Percentiles rank a stretch among this genome's conserved stretches.
phyloP scores from a whole-genome alignment of 23 tunicate genomes.

The Halocynthia roretzi region DNA sequence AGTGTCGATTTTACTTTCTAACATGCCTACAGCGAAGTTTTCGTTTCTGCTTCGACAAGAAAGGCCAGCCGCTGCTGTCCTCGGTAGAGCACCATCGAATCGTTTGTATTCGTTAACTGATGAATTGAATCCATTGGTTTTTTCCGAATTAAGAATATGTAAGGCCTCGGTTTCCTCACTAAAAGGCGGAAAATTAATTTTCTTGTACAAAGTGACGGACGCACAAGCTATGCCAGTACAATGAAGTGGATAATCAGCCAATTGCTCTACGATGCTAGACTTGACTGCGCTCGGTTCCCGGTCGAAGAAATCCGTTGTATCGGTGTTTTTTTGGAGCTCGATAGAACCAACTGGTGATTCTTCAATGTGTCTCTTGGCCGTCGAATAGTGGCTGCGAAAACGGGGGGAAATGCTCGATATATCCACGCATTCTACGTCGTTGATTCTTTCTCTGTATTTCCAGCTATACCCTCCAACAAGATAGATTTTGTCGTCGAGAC shows the following conservation, averaged over 20 bases:
- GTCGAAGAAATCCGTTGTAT: neutral
- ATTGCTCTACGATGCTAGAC: neutral
- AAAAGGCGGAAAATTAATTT: slow-evolving; percentile 12
- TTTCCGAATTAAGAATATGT: neutral
- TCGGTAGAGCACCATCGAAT: too few relatives aligned
- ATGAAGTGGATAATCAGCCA: slow-evolving; percentile 34
- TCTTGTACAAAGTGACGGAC: slow-evolving; percentile 26
- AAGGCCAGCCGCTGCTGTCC: too few relatives aligned
- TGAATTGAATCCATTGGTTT: neutral
- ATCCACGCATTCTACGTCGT: slow-evolving; percentile 52
- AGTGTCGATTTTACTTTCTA: too few relatives aligned
- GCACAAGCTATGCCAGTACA: slow-evolving; percentile 82
- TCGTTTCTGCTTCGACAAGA: too few relatives aligned
- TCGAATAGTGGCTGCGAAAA: neutral
- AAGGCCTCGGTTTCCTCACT: neutral
- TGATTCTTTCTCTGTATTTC: slow-evolving; percentile 31
- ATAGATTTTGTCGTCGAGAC: slow-evolving; percentile 18
- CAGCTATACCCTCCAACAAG: slow-evolving; percentile 65
- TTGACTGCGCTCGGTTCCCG: neutral
- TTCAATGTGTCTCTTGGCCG: neutral
- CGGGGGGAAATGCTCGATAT: neutral
- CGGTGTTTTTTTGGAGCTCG: neutral
- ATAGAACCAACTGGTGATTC: neutral
- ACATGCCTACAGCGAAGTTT: too few relatives aligned
- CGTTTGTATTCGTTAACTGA: too few relatives aligned